Evolutionary conservation across 2,888 invertebrate species (phyloP).

Genomic region (Phragmatobia fuliginosa): DNA sequence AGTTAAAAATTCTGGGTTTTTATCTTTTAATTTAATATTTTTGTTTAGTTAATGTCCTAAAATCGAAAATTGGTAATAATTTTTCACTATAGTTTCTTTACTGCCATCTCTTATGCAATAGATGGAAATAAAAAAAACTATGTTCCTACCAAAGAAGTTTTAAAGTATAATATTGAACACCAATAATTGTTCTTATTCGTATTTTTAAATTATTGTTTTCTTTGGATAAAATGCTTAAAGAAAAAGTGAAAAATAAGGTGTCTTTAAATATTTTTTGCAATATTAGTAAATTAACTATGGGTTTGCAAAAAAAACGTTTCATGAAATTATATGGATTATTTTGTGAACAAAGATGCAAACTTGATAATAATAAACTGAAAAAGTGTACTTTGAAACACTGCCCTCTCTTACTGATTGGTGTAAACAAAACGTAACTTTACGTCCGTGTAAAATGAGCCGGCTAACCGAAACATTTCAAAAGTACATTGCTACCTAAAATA

Average conservation of each 20-base stretch:
- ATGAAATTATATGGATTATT: no score
- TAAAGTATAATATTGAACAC: neutral
- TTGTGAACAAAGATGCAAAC: neutral
- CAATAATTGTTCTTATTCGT: neutral
- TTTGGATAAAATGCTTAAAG: neutral
- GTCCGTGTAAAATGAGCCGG: slow-evolving; percentile 41
- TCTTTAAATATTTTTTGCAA: no score
- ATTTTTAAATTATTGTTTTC: neutral
- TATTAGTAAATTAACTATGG: neutral
- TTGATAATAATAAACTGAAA: neutral
- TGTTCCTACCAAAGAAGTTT: neutral
- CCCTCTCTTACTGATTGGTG: slow-evolving; percentile 52
- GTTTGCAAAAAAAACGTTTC: neutral
- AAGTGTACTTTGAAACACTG: slow-evolving; percentile 22
- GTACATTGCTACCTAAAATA: neutral
- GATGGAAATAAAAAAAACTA: neutral
- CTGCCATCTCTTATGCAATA: slow-evolving; percentile 35
- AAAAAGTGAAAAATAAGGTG: no score
- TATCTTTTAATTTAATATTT: neutral
- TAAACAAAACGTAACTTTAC: slow-evolving; percentile 60
- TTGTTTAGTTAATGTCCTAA: neutral
- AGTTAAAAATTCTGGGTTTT: no score
- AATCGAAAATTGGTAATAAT: neutral
- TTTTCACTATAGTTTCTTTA: neutral
- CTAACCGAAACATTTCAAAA: slow-evolving; percentile 36